Conservation (phyloP, 2,888 invertebrate genomes). For the Bombylius discolor region DNA sequence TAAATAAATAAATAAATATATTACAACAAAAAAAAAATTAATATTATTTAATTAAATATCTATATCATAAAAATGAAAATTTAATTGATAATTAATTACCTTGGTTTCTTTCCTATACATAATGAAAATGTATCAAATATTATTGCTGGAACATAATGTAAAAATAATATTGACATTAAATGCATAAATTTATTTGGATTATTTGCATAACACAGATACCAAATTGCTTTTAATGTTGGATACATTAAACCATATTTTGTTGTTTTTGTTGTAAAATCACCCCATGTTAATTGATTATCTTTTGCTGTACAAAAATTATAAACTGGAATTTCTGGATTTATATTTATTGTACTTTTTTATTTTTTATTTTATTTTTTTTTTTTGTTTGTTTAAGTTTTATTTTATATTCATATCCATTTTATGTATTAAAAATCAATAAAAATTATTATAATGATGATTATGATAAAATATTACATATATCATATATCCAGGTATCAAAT, state of each 20-base stretch:
- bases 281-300: slow-evolving; percentile 74
- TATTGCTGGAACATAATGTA: slow-evolving; percentile 54
- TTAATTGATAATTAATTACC: slow-evolving; percentile 33
- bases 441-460: no score
- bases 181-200: slow-evolving; percentile 43
- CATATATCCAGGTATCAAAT: no score
- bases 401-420: no score
- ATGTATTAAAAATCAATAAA: no score
- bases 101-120: slow-evolving; percentile 45
- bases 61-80: not conserved
- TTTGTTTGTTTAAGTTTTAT: no score
- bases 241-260: slow-evolving; percentile 43
- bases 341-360: slow-evolving; percentile 15
- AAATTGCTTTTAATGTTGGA: slow-evolving; percentile 52
- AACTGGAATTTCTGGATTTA: slow-evolving; percentile 45
- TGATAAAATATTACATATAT: no score
- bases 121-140: slow-evolving; percentile 43
- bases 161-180: slow-evolving; percentile 44
- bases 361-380: no score
- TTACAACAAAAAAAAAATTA: not conserved
- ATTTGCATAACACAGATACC: slow-evolving; percentile 51
- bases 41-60: not conserved
- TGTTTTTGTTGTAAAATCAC: slow-evolving; percentile 46
- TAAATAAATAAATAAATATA: not conserved
- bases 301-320: slow-evolving; percentile 80